phyloP scores from a whole-genome alignment of 2,113 vertebrate species.

The Cyprinodon brontotheroides region DNA sequence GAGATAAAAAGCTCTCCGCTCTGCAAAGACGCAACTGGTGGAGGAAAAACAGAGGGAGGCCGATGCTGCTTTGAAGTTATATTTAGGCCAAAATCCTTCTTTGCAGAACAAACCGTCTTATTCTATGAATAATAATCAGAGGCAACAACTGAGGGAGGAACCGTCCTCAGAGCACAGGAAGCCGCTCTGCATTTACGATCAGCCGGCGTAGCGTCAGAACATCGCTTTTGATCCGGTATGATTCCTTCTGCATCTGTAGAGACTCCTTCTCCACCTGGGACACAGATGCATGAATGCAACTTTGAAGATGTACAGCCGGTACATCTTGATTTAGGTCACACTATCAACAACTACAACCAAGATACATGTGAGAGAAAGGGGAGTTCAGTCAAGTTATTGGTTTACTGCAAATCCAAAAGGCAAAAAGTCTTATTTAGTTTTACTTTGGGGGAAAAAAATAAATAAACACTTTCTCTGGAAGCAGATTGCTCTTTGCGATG shows the following conservation, averaged over 20 bases:
- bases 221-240: constrained; percentile 1
- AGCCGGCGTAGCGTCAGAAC: constrained; percentile 29
- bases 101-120: constrained; percentile 55
- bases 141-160: constrained; percentile 29
- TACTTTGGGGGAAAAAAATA: neutral
- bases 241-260: constrained; percentile 22
- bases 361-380: neutral
- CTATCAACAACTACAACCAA: neutral
- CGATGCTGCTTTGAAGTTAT: constrained; percentile 59
- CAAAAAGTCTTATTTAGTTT: neutral
- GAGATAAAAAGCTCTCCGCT: constrained; percentile 49
- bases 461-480: neutral
- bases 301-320: constrained; percentile 1
- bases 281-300: neutral
- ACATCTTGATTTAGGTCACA: neutral
- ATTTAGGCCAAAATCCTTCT: constrained; percentile 68
- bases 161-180: constrained; percentile 26
- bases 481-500: neutral
- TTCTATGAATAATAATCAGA: constrained; percentile 48
- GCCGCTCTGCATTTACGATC: constrained; percentile 10
- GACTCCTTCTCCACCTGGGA: neutral
- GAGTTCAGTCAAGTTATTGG: neutral
- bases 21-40: constrained; percentile 29
- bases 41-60: constrained; percentile 39
- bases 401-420: neutral